Evolutionary conservation across 2,113 vertebrate genomes (phyloP).

Genomic region (Microtus richardsoni): DNA sequence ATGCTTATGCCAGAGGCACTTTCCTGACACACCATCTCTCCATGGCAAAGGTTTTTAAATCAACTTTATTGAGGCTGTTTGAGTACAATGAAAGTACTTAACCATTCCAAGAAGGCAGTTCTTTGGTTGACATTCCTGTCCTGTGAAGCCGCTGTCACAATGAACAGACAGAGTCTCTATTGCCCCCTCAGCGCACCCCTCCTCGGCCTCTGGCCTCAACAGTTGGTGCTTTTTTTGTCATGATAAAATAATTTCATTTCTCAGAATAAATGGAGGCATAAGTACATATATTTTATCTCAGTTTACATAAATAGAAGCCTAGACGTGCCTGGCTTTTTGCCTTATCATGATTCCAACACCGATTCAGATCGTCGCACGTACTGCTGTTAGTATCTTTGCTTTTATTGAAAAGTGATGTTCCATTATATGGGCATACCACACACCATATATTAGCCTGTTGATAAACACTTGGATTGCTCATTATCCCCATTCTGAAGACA

Average conservation of each 20-base stretch:
- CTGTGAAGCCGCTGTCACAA: not conserved
- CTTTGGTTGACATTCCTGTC: not conserved
- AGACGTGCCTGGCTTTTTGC: not conserved
- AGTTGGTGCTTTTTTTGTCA: not conserved
- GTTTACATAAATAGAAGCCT: not conserved
- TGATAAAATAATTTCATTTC: not conserved
- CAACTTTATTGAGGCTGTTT: not conserved
- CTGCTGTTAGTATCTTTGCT: not conserved
- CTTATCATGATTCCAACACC: not conserved
- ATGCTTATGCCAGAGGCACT: too few relatives aligned
- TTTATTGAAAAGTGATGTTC: not conserved
- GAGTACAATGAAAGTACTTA: not conserved
- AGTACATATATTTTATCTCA: not conserved
- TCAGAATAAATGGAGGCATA: not conserved
- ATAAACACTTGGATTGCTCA: not conserved
- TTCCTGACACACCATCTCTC: not conserved
- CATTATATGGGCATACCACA: not conserved
- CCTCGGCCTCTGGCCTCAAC: not conserved
- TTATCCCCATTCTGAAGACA: slow-evolving; percentile 31
- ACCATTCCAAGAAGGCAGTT: not conserved
- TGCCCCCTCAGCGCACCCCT: not conserved
- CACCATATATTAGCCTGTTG: not conserved
- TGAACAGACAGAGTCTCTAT: not conserved
- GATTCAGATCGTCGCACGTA: not conserved
- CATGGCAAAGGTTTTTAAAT: not conserved